Conservation (phyloP, 1,140 invertebrate species). For the Heliconius hermathena region DNA sequence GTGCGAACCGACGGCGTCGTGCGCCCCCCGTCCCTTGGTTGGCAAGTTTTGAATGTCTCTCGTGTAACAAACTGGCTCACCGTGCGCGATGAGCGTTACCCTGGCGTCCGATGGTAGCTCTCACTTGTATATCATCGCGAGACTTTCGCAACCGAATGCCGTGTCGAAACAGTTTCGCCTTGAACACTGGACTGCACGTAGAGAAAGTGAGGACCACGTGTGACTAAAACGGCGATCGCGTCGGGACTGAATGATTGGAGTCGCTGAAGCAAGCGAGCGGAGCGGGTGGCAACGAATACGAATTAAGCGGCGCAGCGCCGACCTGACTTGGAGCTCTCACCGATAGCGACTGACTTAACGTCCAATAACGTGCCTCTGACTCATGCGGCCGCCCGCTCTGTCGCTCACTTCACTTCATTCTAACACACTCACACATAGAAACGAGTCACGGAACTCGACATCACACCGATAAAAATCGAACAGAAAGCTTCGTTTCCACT, state of each 20-base stretch:
- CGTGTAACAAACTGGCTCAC: constrained; percentile 75
- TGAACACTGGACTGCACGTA: constrained; percentile 53
- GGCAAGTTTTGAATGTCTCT: constrained; percentile 74
- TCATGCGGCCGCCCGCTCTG: constrained; percentile 40
- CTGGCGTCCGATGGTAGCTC: constrained; percentile 73
- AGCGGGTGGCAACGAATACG: not conserved
- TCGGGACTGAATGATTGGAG: constrained; percentile 49
- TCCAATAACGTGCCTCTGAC: constrained; percentile 32
- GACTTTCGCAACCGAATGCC: constrained; percentile 77
- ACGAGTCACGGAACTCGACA: not conserved
- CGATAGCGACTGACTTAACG: not conserved
- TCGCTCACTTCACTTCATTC: constrained; percentile 55
- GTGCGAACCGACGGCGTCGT: constrained; percentile 74
- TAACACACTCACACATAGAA: not conserved
- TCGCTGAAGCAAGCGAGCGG: not conserved
- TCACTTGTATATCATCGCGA: constrained; percentile 82
- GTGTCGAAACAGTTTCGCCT: constrained; percentile 74
- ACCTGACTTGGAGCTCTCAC: constrained; percentile 37
- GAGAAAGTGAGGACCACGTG: constrained; percentile 58
- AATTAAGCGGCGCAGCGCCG: constrained; percentile 19
- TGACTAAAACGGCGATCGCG: constrained; percentile 52
- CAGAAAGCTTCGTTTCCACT: not conserved
- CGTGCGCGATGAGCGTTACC: constrained; percentile 78
- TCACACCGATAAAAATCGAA: constrained; percentile 21
- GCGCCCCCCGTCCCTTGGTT: constrained; percentile 76